Base-by-base conservation (phyloP, 1,140 invertebrate species). In the Bombus picipes region DNA sequence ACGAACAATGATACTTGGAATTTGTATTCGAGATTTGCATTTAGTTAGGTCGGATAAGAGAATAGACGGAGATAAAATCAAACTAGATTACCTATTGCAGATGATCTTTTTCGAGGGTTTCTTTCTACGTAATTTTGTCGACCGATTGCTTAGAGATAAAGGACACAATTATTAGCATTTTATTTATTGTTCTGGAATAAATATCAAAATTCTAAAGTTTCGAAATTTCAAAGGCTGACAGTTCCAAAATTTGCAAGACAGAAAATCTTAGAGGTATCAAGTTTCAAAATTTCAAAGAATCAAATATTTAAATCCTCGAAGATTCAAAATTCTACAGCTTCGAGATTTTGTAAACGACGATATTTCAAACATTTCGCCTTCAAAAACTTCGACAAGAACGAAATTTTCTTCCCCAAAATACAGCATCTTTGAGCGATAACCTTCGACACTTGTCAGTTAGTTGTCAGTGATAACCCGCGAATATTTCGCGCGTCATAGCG, bases 241-340 rank as follows among this genome's bases (percentile, higher is more conserved):
- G 57, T 25, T 28, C 0, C 0, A 25, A 25, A 57, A 57, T 25
- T 57, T 57, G 2, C 22, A 25, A 9, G 8, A 12, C 47, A 0
- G 28, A 62, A 62, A 13, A n/a, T n/a, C 28, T 62, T 28, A n/a
- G 1, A 13, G 28, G 2, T 2, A 3, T 28, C 0, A 5, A 62
- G 10, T 28, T 12, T 62, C 12, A 12, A 13, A 62, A n/a, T 62
- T n/a, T n/a, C 10, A 12, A 62, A 4, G 12, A 28, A 62, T 3
- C 3, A n/a, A 62, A 9, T 0, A 28, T 28, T 3, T 0, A 25
- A n/a, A n/a, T 4, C 8, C 22, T 4, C 3, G 10, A n/a, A 12
- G 28, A 62, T 13, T 13, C 10, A 3, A 62, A n/a, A 13, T n/a
- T n/a, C 28, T 28, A 13, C 28, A n/a, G 12, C 28, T 62, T n/a